phyloP scores from a whole-genome alignment of 2,113 vertebrate species.

The Tachysurus fulvidraco region DNA sequence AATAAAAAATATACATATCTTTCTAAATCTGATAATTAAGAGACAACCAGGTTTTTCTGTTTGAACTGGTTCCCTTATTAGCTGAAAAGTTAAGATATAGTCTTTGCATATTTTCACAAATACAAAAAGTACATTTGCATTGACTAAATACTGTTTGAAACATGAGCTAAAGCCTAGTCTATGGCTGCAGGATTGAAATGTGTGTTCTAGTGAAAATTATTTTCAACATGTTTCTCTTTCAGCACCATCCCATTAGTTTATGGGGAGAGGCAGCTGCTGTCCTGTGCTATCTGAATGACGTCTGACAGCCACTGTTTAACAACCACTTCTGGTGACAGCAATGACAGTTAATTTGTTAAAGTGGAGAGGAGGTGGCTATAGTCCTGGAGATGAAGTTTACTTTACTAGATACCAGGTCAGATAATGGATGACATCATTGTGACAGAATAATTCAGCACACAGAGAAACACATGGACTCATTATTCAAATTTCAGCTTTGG shows the following conservation, averaged over 20 bases:
- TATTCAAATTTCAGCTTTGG: slow-evolving; percentile 56
- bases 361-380: slow-evolving; percentile 28
- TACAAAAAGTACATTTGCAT: neutral
- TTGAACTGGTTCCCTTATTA: neutral
- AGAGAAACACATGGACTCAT: slow-evolving; percentile 37
- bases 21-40: neutral
- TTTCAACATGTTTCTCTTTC: slow-evolving; percentile 49
- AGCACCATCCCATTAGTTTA: slow-evolving; percentile 53
- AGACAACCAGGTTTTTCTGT: neutral
- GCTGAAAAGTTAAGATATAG: neutral
- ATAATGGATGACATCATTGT: slow-evolving; percentile 66
- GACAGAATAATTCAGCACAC: slow-evolving; percentile 60
- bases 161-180: neutral
- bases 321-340: slow-evolving; percentile 55
- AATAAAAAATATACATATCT: neutral
- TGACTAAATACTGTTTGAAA: neutral
- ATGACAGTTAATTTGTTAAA: slow-evolving; percentile 56
- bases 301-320: slow-evolving; percentile 56
- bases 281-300: slow-evolving; percentile 24
- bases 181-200: neutral
- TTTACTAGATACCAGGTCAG: slow-evolving; percentile 40
- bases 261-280: slow-evolving; percentile 49
- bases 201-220: slow-evolving; percentile 9
- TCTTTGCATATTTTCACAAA: neutral
- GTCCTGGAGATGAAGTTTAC: slow-evolving; percentile 33